These are phyloP conservation scores for Sigmodon hispidus DNA, from an alignment of 2,113 vertebrate genomes.

Conservation along the genomic window DNA sequence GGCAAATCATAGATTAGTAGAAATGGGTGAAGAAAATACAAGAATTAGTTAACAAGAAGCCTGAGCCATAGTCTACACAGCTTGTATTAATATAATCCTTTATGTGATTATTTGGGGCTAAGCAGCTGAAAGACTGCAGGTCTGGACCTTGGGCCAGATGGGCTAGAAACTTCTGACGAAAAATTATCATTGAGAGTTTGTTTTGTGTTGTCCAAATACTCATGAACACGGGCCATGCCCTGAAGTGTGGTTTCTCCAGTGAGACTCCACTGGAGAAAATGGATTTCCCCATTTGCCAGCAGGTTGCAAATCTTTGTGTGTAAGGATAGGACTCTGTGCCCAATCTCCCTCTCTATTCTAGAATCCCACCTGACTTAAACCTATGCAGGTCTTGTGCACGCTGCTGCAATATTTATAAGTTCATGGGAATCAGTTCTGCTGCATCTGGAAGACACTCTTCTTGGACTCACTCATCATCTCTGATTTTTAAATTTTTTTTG, in stretches of 20 bases:
- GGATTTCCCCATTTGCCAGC: not conserved
- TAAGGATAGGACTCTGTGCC: not conserved
- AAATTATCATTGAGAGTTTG: not conserved
- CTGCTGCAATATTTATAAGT: not conserved
- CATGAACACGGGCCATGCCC: not conserved
- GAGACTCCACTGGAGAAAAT: too few species aligned
- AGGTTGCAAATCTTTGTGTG: not conserved
- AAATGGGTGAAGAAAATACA: too few species aligned
- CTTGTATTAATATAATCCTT: too few species aligned
- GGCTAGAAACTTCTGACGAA: too few species aligned
- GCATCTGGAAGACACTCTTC: not conserved
- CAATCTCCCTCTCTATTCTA: not conserved
- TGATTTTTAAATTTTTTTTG: not conserved
- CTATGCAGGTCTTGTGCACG: not conserved
- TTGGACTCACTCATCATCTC: not conserved
- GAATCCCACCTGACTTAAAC: not conserved
- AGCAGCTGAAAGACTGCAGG: too few species aligned
- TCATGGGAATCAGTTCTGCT: not conserved
- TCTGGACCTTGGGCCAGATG: too few species aligned
- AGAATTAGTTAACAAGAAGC: too few species aligned
- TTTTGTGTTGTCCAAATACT: not conserved
- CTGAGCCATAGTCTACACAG: too few species aligned
- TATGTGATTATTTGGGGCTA: too few species aligned
- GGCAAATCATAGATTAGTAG: too few species aligned
- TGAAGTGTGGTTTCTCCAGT: not conserved